Evolutionary conservation across 2,888 invertebrate species (phyloP).

Genomic region (Drosophila villosipedis): DNA sequence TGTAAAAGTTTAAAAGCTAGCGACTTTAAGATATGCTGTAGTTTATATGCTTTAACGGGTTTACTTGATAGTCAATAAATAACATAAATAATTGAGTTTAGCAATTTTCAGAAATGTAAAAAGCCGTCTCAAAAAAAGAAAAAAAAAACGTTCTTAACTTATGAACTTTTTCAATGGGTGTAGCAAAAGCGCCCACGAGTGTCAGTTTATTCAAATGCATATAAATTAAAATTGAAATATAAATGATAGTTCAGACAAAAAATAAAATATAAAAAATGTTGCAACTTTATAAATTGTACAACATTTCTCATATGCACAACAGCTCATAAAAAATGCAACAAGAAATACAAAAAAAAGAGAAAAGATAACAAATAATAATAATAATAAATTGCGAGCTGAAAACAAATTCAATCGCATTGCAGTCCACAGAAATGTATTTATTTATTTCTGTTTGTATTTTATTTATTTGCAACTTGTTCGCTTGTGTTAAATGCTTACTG

Average conservation of each 20-base stretch:
- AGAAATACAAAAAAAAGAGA: conserved; percentile 21
- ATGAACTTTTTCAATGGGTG: conserved; percentile 46
- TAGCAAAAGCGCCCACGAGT: conserved; percentile 2
- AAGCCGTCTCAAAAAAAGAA: not conserved
- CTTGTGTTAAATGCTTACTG: conserved; percentile 51
- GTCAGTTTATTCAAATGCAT: conserved; percentile 56
- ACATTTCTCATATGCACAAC: conserved; percentile 60
- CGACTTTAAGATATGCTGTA: not conserved
- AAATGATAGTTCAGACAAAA: conserved; percentile 55
- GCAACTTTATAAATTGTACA: conserved; percentile 73
- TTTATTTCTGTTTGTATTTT: conserved; percentile 63
- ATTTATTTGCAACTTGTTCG: conserved; percentile 40
- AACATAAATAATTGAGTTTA: conserved; percentile 28
- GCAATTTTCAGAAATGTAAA: conserved; percentile 25
- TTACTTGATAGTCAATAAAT: conserved; percentile 30
- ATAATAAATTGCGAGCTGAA: conserved; percentile 26
- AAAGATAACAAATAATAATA: conserved; percentile 13
- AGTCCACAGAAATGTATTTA: conserved; percentile 60
- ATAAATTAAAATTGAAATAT: conserved; percentile 78
- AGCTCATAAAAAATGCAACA: conserved; percentile 16
- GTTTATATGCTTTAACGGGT: not conserved
- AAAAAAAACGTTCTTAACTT: conserved; percentile 36
- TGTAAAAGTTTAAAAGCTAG: accelerated
- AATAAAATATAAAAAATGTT: conserved; percentile 31
- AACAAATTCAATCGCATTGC: conserved; percentile 59